Evolutionary conservation across 2,113 vertebrate genomes (phyloP), one percentile per base, ranked within the genome.

Genomic region (Lucifuga dentata): DNA sequence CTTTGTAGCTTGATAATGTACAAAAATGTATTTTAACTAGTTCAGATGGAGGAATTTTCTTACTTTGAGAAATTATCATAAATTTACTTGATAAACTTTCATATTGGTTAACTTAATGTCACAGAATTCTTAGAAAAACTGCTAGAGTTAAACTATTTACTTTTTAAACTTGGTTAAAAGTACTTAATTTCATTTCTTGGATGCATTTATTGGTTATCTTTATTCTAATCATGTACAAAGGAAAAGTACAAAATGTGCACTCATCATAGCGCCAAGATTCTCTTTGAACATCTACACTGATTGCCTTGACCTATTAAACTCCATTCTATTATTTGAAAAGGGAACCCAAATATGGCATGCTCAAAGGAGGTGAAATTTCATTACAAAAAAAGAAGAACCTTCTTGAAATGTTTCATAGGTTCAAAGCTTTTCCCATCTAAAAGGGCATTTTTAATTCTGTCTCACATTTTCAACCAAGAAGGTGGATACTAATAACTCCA

Each of bases 371-470:
- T 96, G 95, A 96, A 95, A 93, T 96, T 95, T 95, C 92, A 91
- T 84, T 90, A 88, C 79, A 87, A 86, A 86, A 87, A 73, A 79
- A 92, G 91, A 93, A 90, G 93, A 7, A 29, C 26, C 93, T 95
- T 95, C 90, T 92, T 73, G 83, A 94, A 94, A 89, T 94, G 91
- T 91, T 94, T 93, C 92, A 94, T 92, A 90, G 95, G 94, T 98
- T 97, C 96, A 96, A 98, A 98, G 95, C 93, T 90, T 91, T 91
- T 70, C 90, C 91, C 88, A 89, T 95, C 95, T 94, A 95, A 98
- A 98, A 97, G 95, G 94, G 95, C 94, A 98, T 97, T 97, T 95
- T 96, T 95, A 96, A 96, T 96, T 94, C 58, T 78, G 36, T 93
- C 90, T 91, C 74, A 36, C 62, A 91, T 89, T 86, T 85, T 84